Evolutionary conservation across 2,797 vertebrate genomes (phyloP).

Genomic region (Propithecus deckenii): DNA sequence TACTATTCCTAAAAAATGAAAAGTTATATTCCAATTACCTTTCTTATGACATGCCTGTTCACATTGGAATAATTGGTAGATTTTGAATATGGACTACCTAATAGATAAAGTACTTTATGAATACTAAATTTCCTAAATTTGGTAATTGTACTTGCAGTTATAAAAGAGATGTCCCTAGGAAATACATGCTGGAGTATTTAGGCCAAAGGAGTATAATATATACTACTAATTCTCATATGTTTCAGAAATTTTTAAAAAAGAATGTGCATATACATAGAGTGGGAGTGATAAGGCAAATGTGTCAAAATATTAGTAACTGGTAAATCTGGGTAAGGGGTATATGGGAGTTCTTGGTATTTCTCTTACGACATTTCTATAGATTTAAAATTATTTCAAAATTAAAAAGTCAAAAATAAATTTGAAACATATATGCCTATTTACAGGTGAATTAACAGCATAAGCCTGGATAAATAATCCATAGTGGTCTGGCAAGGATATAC

Average conservation of each 20-base stretch:
- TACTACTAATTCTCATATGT: background rate
- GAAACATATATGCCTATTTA: background rate
- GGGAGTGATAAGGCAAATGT: background rate
- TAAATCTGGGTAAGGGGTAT: background rate
- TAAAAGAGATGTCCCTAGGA: background rate
- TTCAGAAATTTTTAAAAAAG: background rate
- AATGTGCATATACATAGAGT: background rate
- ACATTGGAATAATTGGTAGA: background rate
- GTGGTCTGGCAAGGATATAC: background rate
- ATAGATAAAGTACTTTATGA: slow-evolving; percentile 28
- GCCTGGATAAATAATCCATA: background rate
- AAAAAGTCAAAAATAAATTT: background rate
- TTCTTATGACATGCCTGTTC: background rate
- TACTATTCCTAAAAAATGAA: background rate
- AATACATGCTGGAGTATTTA: slow-evolving; percentile 6
- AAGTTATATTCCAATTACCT: background rate
- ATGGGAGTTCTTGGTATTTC: background rate
- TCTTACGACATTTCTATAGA: background rate
- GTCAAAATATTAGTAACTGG: background rate
- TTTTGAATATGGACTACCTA: background rate
- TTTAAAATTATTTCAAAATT: slow-evolving; percentile 36
- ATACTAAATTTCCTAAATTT: background rate
- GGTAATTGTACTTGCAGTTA: background rate
- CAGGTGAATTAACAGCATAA: background rate
- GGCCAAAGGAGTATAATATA: background rate